These are phyloP conservation scores for Pterocles gutturalis DNA, from an alignment of 2,113 vertebrate species.

Conservation along the genomic window DNA sequence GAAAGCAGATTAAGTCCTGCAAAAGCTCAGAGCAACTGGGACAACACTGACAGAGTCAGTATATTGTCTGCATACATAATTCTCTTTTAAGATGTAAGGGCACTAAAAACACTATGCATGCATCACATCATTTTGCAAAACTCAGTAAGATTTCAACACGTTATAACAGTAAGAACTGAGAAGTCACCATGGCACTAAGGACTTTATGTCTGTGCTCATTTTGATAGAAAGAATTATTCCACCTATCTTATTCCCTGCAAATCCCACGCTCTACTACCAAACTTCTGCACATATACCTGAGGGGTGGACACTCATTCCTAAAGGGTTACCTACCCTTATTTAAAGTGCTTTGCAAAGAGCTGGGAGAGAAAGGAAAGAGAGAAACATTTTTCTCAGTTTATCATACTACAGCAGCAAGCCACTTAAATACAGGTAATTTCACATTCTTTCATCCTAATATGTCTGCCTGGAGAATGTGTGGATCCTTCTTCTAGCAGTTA, in stretches of 20 bases:
- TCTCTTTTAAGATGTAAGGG: neutral
- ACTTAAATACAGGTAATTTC: neutral
- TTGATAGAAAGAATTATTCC: neutral
- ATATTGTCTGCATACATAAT: neutral
- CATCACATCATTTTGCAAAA: neutral
- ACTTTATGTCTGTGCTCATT: neutral
- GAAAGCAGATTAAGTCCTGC: neutral
- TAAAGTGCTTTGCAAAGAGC: neutral
- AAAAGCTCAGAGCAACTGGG: neutral
- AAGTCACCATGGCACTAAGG: neutral
- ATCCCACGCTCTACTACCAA: neutral
- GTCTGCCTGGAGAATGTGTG: neutral
- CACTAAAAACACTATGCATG: neutral
- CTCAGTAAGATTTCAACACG: neutral
- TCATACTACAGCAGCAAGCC: neutral
- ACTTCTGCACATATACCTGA: neutral
- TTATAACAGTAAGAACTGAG: neutral
- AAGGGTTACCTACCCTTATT: neutral
- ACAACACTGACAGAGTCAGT: neutral
- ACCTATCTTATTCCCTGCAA: neutral
- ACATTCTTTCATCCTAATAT: neutral
- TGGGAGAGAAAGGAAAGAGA: neutral
- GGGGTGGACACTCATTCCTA: neutral
- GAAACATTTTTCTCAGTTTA: neutral
- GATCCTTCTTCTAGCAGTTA: neutral